phyloP scores from a whole-genome alignment of 2,797 vertebrate species.

The Garrulus glandarius region DNA sequence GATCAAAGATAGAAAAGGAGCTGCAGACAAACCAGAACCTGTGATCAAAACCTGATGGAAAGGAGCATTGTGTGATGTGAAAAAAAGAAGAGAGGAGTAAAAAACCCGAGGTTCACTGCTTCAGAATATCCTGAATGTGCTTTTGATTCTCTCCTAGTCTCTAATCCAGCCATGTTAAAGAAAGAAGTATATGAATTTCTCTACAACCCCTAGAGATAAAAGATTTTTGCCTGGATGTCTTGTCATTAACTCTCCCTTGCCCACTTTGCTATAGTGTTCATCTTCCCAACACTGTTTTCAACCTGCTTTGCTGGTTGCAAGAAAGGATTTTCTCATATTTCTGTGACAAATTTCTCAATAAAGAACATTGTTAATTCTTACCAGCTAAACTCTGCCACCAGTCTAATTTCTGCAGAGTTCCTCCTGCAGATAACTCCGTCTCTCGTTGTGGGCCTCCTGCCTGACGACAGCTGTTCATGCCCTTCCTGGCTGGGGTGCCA shows the following conservation, averaged over 20 bases:
- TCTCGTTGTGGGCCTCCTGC: neutral
- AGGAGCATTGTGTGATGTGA: neutral
- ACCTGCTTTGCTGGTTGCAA: neutral
- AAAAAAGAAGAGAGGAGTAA: neutral
- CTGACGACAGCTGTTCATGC: neutral
- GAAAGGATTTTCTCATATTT: neutral
- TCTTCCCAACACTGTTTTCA: neutral
- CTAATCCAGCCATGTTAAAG: neutral
- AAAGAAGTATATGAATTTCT: neutral
- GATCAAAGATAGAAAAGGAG: constrained; percentile 40
- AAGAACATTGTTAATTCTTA: neutral
- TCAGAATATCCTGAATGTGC: neutral
- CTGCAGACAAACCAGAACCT: neutral
- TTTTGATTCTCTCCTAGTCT: neutral
- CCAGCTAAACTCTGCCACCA: neutral
- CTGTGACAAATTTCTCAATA: neutral
- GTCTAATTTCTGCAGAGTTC: neutral
- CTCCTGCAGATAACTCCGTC: neutral
- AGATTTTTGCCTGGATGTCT: neutral
- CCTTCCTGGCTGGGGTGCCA: neutral
- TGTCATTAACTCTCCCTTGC: neutral
- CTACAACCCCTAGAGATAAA: neutral
- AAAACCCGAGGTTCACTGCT: neutral
- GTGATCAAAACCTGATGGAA: constrained; percentile 48
- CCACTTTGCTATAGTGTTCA: neutral